Conservation (phyloP, 2,888 invertebrate genomes). For the Hyposoter didymator region DNA sequence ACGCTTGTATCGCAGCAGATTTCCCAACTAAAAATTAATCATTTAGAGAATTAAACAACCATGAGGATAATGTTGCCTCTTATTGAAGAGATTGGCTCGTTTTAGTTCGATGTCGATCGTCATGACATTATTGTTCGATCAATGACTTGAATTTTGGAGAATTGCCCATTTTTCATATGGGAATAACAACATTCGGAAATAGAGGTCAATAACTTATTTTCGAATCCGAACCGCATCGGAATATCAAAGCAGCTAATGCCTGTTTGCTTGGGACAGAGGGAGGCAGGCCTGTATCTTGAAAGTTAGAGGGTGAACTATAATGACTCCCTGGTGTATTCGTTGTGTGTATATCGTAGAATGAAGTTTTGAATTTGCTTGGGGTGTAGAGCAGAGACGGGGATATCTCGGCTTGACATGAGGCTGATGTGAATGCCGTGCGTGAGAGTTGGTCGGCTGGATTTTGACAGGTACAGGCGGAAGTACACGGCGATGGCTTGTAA, state of each 20-base stretch:
- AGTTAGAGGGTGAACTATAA: conserved; percentile 32
- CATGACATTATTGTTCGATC: not conserved
- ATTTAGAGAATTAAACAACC: not conserved
- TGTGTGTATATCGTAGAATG: conserved; percentile 24
- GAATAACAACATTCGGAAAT: not conserved
- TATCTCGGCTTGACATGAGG: conserved; percentile 28
- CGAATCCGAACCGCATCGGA: not conserved
- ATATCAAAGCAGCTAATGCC: conserved; percentile 7
- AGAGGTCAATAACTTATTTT: conserved; percentile 12
- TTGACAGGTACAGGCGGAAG: conserved; percentile 60
- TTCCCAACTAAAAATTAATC: not conserved
- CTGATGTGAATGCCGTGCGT: conserved; percentile 52
- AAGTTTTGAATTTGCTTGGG: conserved; percentile 34
- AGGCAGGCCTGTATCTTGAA: conserved; percentile 15
- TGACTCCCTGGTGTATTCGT: conserved; percentile 13
- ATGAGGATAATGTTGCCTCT: not conserved
- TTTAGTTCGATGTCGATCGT: not conserved
- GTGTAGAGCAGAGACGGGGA: not conserved
- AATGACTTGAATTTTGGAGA: not conserved
- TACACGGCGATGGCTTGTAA: conserved; percentile 52
- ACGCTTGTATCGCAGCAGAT: not conserved
- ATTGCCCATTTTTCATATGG: not conserved
- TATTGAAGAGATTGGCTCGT: not conserved
- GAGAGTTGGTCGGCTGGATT: conserved; percentile 44
- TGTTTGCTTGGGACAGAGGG: not conserved